Evolutionary conservation across 2,888 invertebrate genomes (phyloP), one percentile per base, ranked within the genome.

Genomic region (Crioceris asparagi): DNA sequence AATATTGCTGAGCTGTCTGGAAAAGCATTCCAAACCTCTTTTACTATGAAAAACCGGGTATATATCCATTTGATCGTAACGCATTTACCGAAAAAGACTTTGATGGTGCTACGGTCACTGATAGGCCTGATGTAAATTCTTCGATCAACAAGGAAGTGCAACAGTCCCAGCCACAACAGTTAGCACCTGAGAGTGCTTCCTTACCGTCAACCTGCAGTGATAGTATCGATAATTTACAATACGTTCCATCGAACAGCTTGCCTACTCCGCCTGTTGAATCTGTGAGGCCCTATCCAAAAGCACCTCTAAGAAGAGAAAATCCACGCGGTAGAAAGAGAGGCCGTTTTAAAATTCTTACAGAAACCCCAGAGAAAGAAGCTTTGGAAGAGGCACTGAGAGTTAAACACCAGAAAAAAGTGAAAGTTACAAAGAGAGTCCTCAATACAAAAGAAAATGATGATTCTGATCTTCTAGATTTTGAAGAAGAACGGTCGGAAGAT

Each of bases 301-400:
- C 38, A 34, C 25, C 35, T 35, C 18, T 32, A 19, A 40, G 38
- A 38, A 30, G 8, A 11, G 27, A 38, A 29, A 41, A 35, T 2
- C 30, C 32, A 14, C 35, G 33, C 16, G 38, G 38, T 17, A 21
- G 38, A 16, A 39, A 41, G 18, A 41, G 26, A 18, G 41, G 38
- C 12, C 12, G 33, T 26, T 36, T 33, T 2, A 41, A 36, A 35
- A 41, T 39, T 29, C 29, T 32, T 16, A 39, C 41, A 4, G 33
- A 41, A 32, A 41, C 38, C 2, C 36, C 38, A n/a, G 41, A 39
- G 17, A 41, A 39, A 32, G 31, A 41, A 19, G 32, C 33, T n/a
- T 23, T 27, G 19, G 33, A 38, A 35, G 15, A 16, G 33, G 16
- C 16, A n/a, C 16, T 17, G 8, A 30, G 30, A 30, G 32, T 14